A percentile compares a stretch with the other conserved stretches of the same genome.
Evolutionary conservation across 92 coral and sea anemone species (phyloP).

Genomic region (Umimayanthus kanabou): DNA sequence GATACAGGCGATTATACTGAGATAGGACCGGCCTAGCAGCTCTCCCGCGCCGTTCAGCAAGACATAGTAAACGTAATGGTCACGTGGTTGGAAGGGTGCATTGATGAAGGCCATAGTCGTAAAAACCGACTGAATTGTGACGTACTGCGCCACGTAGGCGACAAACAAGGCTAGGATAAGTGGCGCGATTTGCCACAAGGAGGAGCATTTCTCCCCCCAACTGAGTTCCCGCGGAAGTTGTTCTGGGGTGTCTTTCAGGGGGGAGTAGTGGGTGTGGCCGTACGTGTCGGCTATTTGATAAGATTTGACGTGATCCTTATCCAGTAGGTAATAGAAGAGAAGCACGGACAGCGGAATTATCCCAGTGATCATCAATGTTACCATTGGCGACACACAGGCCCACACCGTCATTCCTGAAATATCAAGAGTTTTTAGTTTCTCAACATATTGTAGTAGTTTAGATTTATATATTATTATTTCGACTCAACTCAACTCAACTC

Average conservation of each 20-base stretch:
- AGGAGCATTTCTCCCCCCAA: slow-evolving; percentile 65
- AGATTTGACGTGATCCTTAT: slow-evolving; percentile 81
- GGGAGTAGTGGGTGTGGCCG: slow-evolving; percentile 44
- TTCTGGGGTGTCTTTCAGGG: slow-evolving; percentile 44
- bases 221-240: slow-evolving; percentile 38
- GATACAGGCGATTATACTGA: slow-evolving; percentile 56
- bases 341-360: slow-evolving; percentile 60
- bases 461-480: not conserved
- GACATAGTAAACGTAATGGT: slow-evolving; percentile 75
- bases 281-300: slow-evolving; percentile 72
- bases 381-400: slow-evolving; percentile 75
- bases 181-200: slow-evolving; percentile 66
- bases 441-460: too few relatives aligned
- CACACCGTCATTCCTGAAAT: slow-evolving; percentile 78
- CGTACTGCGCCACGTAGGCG: slow-evolving; percentile 65
- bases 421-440: not conserved
- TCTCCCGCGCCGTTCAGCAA: slow-evolving; percentile 73
- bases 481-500: too few relatives aligned
- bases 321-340: slow-evolving; percentile 71
- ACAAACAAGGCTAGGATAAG: slow-evolving; percentile 63
- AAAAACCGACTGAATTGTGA: slow-evolving; percentile 75
- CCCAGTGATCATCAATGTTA: slow-evolving; percentile 65
- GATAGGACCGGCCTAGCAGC: slow-evolving; percentile 65
- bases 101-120: slow-evolving; percentile 71
- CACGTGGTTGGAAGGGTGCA: slow-evolving; percentile 72